Conservation (phyloP, 2,888 invertebrate genomes). For the Amiota mariae region DNA sequence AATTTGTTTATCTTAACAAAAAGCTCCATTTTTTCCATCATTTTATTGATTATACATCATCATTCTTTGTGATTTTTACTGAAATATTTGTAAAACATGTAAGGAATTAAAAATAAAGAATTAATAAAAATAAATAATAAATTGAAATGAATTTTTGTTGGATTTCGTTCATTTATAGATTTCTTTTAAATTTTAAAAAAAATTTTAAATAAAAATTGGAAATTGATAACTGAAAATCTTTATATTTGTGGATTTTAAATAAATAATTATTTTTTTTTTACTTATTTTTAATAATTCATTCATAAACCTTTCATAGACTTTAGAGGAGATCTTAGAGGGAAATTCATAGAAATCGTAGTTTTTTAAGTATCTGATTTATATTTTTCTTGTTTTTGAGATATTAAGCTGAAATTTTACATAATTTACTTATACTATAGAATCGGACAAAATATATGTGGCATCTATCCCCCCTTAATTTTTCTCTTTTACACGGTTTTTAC, state of each 20-base stretch:
- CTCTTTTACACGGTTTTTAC: no score
- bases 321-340: no score
- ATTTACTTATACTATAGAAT: no score
- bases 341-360: no score
- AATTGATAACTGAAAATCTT: constrained; percentile 10
- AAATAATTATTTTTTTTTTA: not conserved
- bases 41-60: not conserved
- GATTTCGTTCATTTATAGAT: no score
- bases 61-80: not conserved
- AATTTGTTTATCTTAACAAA: constrained; percentile 51
- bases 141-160: not conserved
- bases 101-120: not conserved
- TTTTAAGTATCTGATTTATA: no score
- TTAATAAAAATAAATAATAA: not conserved
- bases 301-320: not conserved
- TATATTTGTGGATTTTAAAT: constrained; percentile 11
- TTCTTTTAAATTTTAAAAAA: no score
- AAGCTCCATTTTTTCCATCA: constrained; percentile 52
- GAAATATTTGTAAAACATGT: not conserved
- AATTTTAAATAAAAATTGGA: not conserved
- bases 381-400: no score
- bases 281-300: constrained; percentile 10
- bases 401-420: no score
- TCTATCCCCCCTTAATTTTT: no score
- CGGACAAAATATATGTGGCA: no score